These are phyloP conservation scores for Phodopus roborovskii DNA, from an alignment of 2,113 vertebrate genomes.

Conservation along the genomic window DNA sequence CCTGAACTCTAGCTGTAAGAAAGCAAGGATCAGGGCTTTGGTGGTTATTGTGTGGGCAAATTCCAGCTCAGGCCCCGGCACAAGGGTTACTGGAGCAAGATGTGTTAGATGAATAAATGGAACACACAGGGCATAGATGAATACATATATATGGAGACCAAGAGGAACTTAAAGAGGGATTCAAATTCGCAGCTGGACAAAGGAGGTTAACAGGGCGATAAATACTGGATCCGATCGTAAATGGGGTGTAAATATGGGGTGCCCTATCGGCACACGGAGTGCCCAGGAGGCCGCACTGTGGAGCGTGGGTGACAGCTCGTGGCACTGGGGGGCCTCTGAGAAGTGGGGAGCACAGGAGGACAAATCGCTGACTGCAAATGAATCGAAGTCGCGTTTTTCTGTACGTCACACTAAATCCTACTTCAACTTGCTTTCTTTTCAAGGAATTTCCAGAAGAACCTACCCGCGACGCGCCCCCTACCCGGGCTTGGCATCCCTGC, in stretches of 20 bases:
- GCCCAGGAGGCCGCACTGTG: not conserved
- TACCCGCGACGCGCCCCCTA: slow-evolving; percentile 4
- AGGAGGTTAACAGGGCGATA: not conserved
- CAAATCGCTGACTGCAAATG: slow-evolving; percentile 33
- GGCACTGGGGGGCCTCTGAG: not conserved
- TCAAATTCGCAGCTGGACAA: not conserved
- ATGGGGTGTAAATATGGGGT: not conserved
- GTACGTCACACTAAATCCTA: not conserved
- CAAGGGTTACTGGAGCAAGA: not conserved
- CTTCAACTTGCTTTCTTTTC: not conserved
- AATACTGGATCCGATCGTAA: not conserved
- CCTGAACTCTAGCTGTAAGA: not conserved
- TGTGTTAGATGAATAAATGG: not conserved
- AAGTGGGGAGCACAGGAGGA: not conserved
- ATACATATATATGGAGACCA: not conserved
- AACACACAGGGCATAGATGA: not conserved
- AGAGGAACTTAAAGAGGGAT: not conserved
- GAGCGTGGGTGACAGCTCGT: not conserved
- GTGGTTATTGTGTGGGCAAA: not conserved
- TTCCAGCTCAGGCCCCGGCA: not conserved
- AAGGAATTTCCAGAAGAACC: not conserved
- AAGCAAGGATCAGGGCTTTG: not conserved
- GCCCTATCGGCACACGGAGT: not conserved
- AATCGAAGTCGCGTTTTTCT: slow-evolving; percentile 51
- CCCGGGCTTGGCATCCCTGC: slow-evolving; percentile 57